These are phyloP conservation scores for Theonella swinhoei DNA, from an alignment of 37 sponge, comb jelly and placozoan species.

Conservation along the genomic window DNA sequence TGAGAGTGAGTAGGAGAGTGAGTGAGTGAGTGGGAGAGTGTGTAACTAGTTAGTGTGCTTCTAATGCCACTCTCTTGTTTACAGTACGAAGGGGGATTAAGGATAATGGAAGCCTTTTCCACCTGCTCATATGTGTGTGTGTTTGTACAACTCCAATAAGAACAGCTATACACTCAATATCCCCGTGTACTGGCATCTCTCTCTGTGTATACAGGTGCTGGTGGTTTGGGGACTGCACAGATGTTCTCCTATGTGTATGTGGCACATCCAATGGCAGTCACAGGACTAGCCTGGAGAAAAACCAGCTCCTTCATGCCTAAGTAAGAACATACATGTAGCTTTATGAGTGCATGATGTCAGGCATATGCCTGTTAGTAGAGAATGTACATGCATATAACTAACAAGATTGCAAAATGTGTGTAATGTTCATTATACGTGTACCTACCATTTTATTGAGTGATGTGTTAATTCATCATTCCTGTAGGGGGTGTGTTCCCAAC, in stretches of 20 bases:
- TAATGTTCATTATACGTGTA: neutral
- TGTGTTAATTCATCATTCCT: neutral
- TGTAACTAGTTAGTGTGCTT: too few relatives aligned
- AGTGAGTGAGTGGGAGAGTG: too few relatives aligned
- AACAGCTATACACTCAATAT: too few relatives aligned
- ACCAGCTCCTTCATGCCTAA: constrained; percentile 69
- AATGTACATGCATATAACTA: neutral
- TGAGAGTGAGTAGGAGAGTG: too few relatives aligned
- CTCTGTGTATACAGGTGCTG: neutral
- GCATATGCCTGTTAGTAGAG: neutral
- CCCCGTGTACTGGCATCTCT: too few relatives aligned
- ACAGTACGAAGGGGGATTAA: too few relatives aligned
- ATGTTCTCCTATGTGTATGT: constrained; percentile 71
- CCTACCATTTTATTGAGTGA: neutral
- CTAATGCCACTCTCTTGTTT: too few relatives aligned
- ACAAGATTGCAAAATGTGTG: neutral
- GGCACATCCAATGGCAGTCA: constrained; percentile 79
- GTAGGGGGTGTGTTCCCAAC: constrained; percentile 81
- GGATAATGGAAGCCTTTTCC: too few relatives aligned
- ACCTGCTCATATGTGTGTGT: too few relatives aligned
- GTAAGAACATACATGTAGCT: constrained; percentile 32
- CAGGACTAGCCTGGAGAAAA: constrained; percentile 78
- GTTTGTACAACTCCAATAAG: too few relatives aligned
- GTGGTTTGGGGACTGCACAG: constrained; percentile 15
- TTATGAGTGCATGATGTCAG: neutral